Conservation (phyloP, 2,113 vertebrate species). For the Columbina picui region DNA sequence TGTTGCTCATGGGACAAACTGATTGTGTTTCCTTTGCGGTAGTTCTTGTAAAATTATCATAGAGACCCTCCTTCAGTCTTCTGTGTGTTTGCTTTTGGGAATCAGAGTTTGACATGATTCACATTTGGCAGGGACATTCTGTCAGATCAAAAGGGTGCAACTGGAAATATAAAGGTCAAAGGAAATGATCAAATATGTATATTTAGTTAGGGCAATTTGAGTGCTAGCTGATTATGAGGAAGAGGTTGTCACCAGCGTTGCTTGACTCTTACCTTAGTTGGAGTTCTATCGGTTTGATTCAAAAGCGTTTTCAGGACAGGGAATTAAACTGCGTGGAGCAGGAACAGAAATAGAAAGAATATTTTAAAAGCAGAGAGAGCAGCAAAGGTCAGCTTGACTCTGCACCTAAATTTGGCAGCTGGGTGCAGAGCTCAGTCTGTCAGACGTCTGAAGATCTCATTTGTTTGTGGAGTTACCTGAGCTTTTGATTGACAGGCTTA, state of each 20-base stretch:
- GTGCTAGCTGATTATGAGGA: background rate
- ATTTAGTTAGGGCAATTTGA: background rate
- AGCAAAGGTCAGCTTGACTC: conserved; percentile 52
- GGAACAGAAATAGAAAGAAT: conserved; percentile 75
- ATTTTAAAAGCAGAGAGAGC: conserved; percentile 34
- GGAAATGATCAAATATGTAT: conserved; percentile 27
- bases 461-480: conserved; percentile 69
- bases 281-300: background rate
- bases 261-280: background rate
- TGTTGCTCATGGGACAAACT: background rate
- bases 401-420: conserved; percentile 53
- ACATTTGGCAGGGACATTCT: background rate
- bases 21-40: background rate
- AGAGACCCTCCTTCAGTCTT: background rate
- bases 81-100: background rate
- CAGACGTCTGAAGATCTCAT: conserved; percentile 60
- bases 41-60: background rate
- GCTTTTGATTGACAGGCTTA: conserved; percentile 33
- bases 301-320: conserved; percentile 1
- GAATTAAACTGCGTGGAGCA: background rate
- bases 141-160: conserved; percentile 7
- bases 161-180: conserved; percentile 22
- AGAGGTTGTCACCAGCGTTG: background rate
- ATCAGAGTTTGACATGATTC: background rate
- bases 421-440: conserved; percentile 17